These are phyloP conservation scores for Hycleus phaleratus DNA, from an alignment of 1,140 invertebrate species.

Conservation along the genomic window DNA sequence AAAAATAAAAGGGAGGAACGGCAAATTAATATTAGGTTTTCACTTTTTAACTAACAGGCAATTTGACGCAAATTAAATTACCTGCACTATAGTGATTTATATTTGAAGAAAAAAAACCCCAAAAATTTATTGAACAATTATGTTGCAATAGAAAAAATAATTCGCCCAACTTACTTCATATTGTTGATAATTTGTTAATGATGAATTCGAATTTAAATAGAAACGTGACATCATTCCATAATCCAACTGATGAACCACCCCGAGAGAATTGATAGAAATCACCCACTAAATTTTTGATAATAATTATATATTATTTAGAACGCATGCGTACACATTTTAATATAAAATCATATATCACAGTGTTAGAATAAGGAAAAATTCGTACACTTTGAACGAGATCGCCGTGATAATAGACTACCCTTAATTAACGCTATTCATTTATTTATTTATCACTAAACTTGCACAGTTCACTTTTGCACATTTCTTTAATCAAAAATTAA, in stretches of 20 bases:
- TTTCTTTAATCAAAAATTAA: neutral
- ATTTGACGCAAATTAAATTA: too few species aligned
- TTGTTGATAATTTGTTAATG: conserved; percentile 38
- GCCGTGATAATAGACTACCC: too few species aligned
- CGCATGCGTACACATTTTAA: neutral
- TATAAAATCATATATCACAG: neutral
- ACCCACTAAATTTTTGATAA: conserved; percentile 1
- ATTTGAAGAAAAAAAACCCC: too few species aligned
- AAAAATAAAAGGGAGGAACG: too few species aligned
- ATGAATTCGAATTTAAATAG: conserved; percentile 38
- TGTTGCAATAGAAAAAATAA: too few species aligned
- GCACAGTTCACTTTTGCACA: neutral
- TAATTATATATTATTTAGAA: neutral
- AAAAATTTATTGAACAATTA: too few species aligned
- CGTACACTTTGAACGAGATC: neutral
- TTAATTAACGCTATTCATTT: too few species aligned
- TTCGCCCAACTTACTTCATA: conserved; percentile 35
- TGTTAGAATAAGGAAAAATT: neutral
- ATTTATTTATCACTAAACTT: neutral
- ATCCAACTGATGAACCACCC: neutral
- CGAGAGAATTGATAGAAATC: neutral
- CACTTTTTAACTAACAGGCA: too few species aligned
- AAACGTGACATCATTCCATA: conserved; percentile 41
- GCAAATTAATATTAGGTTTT: too few species aligned
- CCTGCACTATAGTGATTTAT: too few species aligned